Evolutionary conservation across 2,888 invertebrate genomes (phyloP).

Genomic region (Caenorhabditis doughertyi): DNA sequence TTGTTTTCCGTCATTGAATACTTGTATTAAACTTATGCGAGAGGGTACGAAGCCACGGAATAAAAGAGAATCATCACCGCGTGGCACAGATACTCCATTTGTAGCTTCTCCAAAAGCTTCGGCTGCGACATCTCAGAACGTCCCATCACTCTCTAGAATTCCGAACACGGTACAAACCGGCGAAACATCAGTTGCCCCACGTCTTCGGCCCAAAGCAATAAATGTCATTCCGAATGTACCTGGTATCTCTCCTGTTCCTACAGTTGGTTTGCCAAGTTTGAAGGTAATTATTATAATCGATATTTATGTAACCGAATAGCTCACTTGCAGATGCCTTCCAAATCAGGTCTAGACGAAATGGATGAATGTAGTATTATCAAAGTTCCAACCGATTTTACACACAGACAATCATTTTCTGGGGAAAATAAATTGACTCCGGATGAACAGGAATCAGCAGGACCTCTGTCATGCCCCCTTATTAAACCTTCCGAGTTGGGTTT

Average conservation of each 20-base stretch:
- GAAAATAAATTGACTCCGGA: slow-evolving; percentile 17
- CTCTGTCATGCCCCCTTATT: slow-evolving; percentile 63
- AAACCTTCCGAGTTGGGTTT: slow-evolving; percentile 69
- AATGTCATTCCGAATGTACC: slow-evolving; percentile 50
- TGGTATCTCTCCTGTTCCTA: slow-evolving; percentile 42
- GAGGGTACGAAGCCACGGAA: slow-evolving; percentile 40
- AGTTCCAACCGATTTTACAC: not conserved
- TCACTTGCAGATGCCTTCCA: slow-evolving; percentile 32
- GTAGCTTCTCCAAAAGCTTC: slow-evolving; percentile 25
- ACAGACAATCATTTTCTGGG: slow-evolving; percentile 55
- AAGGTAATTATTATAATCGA: slow-evolving; percentile 8
- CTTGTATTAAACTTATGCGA: slow-evolving; percentile 53
- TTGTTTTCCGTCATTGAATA: not conserved
- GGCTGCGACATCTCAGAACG: not conserved
- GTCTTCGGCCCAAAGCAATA: slow-evolving; percentile 81
- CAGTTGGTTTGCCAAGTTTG: slow-evolving; percentile 15
- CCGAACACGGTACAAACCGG: not conserved
- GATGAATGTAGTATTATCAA: not conserved
- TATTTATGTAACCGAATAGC: not conserved
- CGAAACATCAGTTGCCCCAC: slow-evolving; percentile 80
- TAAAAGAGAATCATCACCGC: slow-evolving; percentile 9
- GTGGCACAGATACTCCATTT: slow-evolving; percentile 62
- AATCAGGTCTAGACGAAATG: not conserved
- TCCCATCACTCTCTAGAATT: not conserved
- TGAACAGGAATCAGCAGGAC: slow-evolving; percentile 19